Evolutionary conservation across 2,888 invertebrate genomes (phyloP), one percentile per base, ranked within the genome.

Genomic region (Stenolophus ochropezus): DNA sequence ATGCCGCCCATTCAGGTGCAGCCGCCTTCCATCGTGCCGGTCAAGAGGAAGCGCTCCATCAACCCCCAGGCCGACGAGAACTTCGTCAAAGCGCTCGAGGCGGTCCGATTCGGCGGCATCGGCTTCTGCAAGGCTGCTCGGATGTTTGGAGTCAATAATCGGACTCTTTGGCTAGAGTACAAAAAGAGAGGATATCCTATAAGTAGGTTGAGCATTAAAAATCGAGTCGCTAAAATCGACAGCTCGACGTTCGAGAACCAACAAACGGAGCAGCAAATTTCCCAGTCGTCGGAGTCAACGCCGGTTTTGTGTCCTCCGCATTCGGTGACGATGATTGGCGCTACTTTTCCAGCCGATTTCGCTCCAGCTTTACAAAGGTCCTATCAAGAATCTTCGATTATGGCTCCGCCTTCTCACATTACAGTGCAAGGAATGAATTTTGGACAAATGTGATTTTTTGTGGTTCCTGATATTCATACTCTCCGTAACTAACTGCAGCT

Each of bases 61-160:
- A 95, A 96, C 89, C 96, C 96, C 0, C 96, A 96, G 88, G 93
- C 94, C 0, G 95, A 95, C 86, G 95, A 96, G 87, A 96, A 96
- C 87, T 96, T 96, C 89, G 94, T 95, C 84, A 91, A 94, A 42
- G 96, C 96, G 0, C 89, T 96, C 73, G 96, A 96, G 86, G 96
- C 96, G 0, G 96, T 96, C 0, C 92, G 96, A 83, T 94, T 93
- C 86, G 96, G 96, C 20, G 95, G 95, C 49, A 95, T 96, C 84
- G 96, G 96, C 1, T 96, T 96, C 89, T 96, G 96, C 89, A 96
- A 96, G 86, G 96, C 96, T 5, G 96, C 96, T 0, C 91, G 95
- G 75, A 92, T 95, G 90, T 96, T 94, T 88, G 96, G 96, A 27
- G 95, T 96, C 14, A 96, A 96, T 89, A 96, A 96, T 89, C 91